Percentiles rank a stretch among this genome's conserved stretches.
phyloP scores from a whole-genome alignment of 2,888 invertebrate genomes.

The Noctua janthe region DNA sequence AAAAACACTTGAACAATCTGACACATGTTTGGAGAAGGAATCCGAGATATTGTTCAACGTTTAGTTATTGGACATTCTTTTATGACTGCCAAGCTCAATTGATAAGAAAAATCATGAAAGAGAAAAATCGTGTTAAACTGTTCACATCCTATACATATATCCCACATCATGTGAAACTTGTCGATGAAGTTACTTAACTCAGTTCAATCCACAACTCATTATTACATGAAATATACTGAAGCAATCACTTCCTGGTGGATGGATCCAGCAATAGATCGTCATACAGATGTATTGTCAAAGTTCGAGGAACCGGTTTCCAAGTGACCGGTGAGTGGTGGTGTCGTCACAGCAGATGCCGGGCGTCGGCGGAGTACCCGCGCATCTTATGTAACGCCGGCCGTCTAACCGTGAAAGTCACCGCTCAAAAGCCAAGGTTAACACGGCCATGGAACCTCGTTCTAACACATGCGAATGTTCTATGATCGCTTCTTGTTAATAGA shows the following conservation, averaged over 20 bases:
- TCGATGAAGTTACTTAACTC: conserved; percentile 8
- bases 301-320: conserved; percentile 81
- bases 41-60: conserved; percentile 25
- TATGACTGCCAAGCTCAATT: conserved; percentile 14
- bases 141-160: background rate
- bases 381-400: conserved; percentile 88
- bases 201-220: conserved; percentile 17
- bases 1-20: conserved; percentile 22
- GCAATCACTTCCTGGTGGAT: conserved; percentile 57
- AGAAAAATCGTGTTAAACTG: conserved; percentile 4
- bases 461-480: conserved; percentile 86
- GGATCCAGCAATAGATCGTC: conserved; percentile 52
- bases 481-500: conserved; percentile 77
- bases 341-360: conserved; percentile 85
- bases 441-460: conserved; percentile 84
- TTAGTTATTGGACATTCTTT: conserved; percentile 18
- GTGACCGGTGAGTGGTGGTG: conserved; percentile 81
- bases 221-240: conserved; percentile 34
- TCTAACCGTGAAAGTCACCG: conserved; percentile 90
- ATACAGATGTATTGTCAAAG: conserved; percentile 65
- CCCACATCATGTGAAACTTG: background rate
- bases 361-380: conserved; percentile 77
- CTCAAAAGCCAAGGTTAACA: conserved; percentile 90
- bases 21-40: conserved; percentile 34
- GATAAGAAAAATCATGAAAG: background rate